Evolutionary conservation across 2,888 invertebrate genomes (phyloP), one percentile per base, ranked within the genome.

Genomic region (Lycia hirtaria): DNA sequence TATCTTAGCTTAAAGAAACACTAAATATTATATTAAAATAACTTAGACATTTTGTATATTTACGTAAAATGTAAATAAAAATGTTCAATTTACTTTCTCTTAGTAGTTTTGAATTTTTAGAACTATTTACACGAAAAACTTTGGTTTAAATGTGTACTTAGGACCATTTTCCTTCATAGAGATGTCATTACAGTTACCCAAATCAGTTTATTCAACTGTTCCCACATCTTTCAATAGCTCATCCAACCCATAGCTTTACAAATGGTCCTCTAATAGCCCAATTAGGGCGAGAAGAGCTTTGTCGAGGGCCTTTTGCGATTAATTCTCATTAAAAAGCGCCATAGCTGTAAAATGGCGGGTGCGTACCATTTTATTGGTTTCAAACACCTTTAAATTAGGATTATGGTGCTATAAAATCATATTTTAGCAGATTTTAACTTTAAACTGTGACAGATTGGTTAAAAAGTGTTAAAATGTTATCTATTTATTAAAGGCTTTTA

Each of bases 241-340:
- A 65, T 56, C 48, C 50, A 52, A 37, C 49, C 59, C 56, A 40
- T 32, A 22, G 54, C 35, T 17, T 56, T 37, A 58, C 44, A 50
- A 54, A 58, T 56, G 61, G 60, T 61, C 51, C 32, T 62, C 47
- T 65, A 65, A 66, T 65, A 50, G 62, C 43, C 55, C 66, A 65
- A 64, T 69, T 67, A 57, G 48, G 52, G 17, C 50, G 37, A 62
- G 58, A 60, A 60, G 41, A 59, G 57, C 62, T 66, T 63, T 63
- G 63, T 62, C 45, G 60, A 50, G 55, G 50, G 40, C 51, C 30
- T 51, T 50, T 50, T 44, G 38, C 57, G 56, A 67, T 70, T 65
- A 57, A 64, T 67, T 65, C 52, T 60, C 67, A 64, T 62, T 66
- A 63, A 62, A 66, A 65, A 56, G 47, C 41, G 43, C 60, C 37